A percentile compares a stretch with the other conserved stretches of the same genome.
Conservation (phyloP, 2,113 vertebrate genomes). For the Genyomyrus donnyi region DNA sequence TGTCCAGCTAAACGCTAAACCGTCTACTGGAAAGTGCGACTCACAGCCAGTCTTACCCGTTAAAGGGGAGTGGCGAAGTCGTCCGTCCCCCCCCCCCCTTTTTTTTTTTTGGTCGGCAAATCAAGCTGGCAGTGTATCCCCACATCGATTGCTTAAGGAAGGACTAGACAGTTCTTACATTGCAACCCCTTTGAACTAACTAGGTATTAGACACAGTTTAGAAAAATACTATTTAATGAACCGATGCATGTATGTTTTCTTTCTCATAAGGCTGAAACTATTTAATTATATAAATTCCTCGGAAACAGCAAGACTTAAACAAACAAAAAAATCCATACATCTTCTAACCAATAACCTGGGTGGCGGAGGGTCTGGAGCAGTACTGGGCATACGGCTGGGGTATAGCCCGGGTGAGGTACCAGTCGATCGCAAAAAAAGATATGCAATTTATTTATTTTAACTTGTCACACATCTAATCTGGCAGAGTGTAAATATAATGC, state of each 20-base stretch:
- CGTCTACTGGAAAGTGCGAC: neutral
- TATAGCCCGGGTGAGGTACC: neutral
- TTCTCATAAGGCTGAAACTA: neutral
- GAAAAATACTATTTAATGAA: neutral
- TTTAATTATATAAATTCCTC: neutral
- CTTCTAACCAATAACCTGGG: neutral
- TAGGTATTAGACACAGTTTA: neutral
- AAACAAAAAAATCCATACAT: neutral
- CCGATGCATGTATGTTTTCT: neutral
- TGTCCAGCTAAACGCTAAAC: neutral
- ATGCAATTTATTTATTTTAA: neutral
- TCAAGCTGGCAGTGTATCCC: neutral
- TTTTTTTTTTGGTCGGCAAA: neutral
- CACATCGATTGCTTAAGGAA: neutral
- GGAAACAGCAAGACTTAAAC: neutral
- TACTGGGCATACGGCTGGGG: neutral
- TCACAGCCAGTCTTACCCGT: neutral
- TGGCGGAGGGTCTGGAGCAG: neutral
- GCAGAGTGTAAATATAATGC: neutral
- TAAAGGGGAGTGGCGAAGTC: slow-evolving; percentile 1
- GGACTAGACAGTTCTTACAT: neutral
- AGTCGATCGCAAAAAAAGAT: neutral
- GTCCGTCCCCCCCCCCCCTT: neutral
- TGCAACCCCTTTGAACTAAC: neutral
- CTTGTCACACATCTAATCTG: neutral